These are phyloP conservation scores for Capreolus pygargus DNA, from an alignment of 2,113 vertebrate genomes.

Conservation along the genomic window DNA sequence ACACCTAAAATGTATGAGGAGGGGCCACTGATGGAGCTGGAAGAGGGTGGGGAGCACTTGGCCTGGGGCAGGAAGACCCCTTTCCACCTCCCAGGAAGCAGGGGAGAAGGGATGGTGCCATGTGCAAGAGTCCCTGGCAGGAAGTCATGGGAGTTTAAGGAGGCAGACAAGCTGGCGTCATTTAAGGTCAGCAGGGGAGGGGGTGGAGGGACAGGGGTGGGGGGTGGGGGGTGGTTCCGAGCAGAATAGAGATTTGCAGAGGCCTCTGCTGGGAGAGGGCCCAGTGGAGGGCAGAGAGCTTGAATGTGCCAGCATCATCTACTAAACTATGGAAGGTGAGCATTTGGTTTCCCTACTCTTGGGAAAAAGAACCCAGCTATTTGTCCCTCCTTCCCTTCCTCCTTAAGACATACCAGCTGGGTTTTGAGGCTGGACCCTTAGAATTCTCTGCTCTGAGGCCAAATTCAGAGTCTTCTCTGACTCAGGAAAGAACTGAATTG, in stretches of 20 bases:
- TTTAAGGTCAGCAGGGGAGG: too few relatives aligned
- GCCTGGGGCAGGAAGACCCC: not conserved
- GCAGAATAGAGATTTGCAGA: not conserved
- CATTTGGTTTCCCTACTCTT: not conserved
- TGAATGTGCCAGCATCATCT: not conserved
- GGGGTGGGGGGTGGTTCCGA: fast-evolving
- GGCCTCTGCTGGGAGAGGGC: not conserved
- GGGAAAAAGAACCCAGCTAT: not conserved
- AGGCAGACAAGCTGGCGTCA: not conserved
- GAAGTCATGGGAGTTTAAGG: not conserved
- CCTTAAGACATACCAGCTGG: not conserved
- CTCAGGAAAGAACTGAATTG: not conserved
- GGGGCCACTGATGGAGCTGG: too few relatives aligned
- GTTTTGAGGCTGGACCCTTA: not conserved
- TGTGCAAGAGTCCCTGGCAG: not conserved
- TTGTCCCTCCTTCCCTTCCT: not conserved
- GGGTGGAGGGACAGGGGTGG: not conserved
- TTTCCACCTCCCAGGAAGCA: not conserved
- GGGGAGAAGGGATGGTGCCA: fast-evolving
- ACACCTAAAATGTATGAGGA: not conserved
- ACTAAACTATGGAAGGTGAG: too few relatives aligned
- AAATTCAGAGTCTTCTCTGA: not conserved
- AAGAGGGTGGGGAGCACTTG: fast-evolving
- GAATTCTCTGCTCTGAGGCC: not conserved
- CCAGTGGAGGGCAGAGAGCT: not conserved